Evolutionary conservation across 2,113 vertebrate species (phyloP), one percentile per base, ranked within the genome.

Genomic region (Ceyx margarethae): DNA sequence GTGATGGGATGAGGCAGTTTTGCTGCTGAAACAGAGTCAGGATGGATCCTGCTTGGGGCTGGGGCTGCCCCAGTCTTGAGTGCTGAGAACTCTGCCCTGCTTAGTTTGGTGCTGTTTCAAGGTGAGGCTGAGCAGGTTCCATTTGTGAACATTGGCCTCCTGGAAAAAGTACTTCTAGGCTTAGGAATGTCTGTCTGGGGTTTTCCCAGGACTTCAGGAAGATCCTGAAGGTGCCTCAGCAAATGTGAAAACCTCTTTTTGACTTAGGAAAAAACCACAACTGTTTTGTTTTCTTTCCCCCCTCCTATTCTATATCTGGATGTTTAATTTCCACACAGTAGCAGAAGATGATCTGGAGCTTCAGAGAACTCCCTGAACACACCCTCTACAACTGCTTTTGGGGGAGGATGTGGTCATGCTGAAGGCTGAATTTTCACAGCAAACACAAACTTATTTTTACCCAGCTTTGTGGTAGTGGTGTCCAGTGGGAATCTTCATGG

Each of bases 321-420:
- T 2, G 2, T 73, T 31, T 26, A 46, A 53, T 48, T 83, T 6
- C 15, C 11, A 1, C 3, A 5, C 8, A 13, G 13, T 29, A 29
- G 13, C 26, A 29, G 78, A 18, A 78, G 28, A 1, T 1, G 43
- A 53, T 64, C 6, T 31, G 54, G 48, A 19, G 14, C 8, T 7
- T 16, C 4, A 13, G 23, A 11, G 28, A 12, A 6, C 19, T 72
- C 56, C 67, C 31, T 51, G 50, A 61, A 46, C 45, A 5, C 20
- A 7, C 33, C 42, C 35, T 0, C 1, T 17, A 2, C 15, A 0
- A 13, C 6, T 42, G 21, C 40, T 48, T 19, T 1, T 50, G 48
- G 22, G 5, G 46, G 29, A 37, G 9, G 5, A 21, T 11, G 17
- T 5, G 1, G 10, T 16, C 13, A 0, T 7, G 10, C 5, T 62